Evolutionary conservation across 1,140 invertebrate genomes (phyloP).

Genomic region (Orius insidiosus): DNA sequence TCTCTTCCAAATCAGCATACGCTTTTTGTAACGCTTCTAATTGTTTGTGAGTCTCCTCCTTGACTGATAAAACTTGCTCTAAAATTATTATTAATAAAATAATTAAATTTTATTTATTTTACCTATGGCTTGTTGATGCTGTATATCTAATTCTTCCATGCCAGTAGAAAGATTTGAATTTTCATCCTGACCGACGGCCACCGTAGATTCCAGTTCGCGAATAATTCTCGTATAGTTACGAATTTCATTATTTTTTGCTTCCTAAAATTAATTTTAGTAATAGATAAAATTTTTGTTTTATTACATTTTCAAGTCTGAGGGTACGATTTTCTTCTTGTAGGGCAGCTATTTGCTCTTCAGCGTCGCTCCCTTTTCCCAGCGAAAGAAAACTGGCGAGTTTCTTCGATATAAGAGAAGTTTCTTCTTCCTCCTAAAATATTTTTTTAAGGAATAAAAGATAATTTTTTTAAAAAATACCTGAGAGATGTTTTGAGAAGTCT

Average conservation of each 20-base stretch:
- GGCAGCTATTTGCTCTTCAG: constrained; percentile 2
- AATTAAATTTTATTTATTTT: not conserved
- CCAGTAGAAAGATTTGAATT: constrained; percentile 21
- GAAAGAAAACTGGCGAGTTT: constrained; percentile 3
- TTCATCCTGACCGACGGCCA: constrained; percentile 20
- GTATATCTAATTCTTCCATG: constrained; percentile 20
- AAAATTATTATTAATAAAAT: constrained; percentile 4
- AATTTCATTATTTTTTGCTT: constrained; percentile 11
- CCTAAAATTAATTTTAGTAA: constrained; percentile 12
- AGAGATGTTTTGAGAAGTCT: no score
- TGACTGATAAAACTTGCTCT: constrained; percentile 18
- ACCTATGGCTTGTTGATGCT: constrained; percentile 20
- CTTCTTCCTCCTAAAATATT: not conserved
- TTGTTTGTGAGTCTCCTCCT: constrained; percentile 16
- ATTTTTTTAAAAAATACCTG: no score
- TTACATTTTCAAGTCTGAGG: constrained; percentile 1
- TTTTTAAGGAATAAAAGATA: no score
- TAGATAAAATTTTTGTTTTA: not conserved
- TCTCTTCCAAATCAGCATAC: constrained; percentile 15
- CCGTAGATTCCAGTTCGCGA: constrained; percentile 16
- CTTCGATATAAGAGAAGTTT: constrained; percentile 1
- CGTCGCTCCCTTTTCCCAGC: constrained; percentile 3
- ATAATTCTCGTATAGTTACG: constrained; percentile 9
- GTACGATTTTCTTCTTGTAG: constrained; percentile 4
- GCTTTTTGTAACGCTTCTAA: constrained; percentile 13